Percentiles rank a stretch among this genome's conserved stretches.
phyloP scores from a whole-genome alignment of 2,113 vertebrate genomes.

The Otus sunia region DNA sequence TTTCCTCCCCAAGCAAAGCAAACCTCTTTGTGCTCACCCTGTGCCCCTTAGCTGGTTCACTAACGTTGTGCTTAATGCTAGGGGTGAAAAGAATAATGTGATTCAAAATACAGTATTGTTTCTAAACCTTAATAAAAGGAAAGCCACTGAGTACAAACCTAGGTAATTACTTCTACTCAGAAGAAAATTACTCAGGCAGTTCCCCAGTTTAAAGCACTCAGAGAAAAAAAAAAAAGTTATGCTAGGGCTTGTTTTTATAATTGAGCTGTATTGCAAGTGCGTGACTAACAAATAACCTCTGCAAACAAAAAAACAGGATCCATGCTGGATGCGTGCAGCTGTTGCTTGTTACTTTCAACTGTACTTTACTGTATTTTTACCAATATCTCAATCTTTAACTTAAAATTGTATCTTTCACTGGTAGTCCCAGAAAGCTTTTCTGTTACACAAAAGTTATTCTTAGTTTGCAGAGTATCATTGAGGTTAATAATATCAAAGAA shows the following conservation, averaged over 20 bases:
- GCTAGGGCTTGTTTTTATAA: neutral
- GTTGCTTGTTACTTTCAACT: neutral
- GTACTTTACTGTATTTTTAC: neutral
- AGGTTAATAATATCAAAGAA: neutral
- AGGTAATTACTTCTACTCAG: neutral
- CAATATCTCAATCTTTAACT: neutral
- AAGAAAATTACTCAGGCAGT: neutral
- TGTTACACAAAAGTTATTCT: neutral
- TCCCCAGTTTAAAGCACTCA: neutral
- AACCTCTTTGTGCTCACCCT: neutral
- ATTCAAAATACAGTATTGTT: neutral
- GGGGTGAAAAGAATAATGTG: neutral
- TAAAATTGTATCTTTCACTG: neutral
- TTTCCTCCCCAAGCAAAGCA: neutral
- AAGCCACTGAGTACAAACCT: neutral
- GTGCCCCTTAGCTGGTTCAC: neutral
- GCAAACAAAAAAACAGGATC: neutral
- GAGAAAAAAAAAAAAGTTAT: neutral
- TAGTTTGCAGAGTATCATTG: neutral
- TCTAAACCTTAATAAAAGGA: conserved; percentile 11
- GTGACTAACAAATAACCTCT: neutral
- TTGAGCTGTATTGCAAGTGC: neutral
- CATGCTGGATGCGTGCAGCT: neutral
- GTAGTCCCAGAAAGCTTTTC: neutral
- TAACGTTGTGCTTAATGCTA: neutral